Evolutionary conservation across 1,140 invertebrate species (phyloP), one percentile per base, ranked within the genome.

Genomic region (Schlechtendalia chinensis): DNA sequence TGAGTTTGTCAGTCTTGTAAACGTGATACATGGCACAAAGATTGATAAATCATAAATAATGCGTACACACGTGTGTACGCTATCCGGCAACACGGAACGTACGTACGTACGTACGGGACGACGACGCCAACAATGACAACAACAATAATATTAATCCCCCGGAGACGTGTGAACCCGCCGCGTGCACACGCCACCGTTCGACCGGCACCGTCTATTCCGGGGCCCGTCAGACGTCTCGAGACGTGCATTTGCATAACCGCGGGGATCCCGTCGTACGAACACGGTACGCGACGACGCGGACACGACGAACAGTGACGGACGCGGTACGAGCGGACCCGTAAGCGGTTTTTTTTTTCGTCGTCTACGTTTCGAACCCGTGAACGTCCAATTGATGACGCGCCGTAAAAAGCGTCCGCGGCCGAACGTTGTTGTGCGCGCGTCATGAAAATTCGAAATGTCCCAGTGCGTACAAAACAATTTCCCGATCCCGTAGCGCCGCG

Each of bases 1-100:
- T 12, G 75, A 59, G 53, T 79, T 79, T 79, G 58, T 79, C 75
- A 79, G 58, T 79, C 56, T 79, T 79, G 75, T 79, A 79, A 79
- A 79, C 54, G 75, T 63, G 32, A 63, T 27, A 47, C 75, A 79
- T 79, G 17, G 75, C 75, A 79, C 75, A 79, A 79, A n/a, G 75
- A 79, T 79, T 79, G 75, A 79, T 79, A 79, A 79, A 79, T 63
- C 63, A 61, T 32, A 19, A n/a, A 1, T 10, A 17, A 12, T 39
- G 5, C n/a, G 32, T 65, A 2, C 32, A n/a, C 17, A 39, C 32
- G 32, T 11, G n/a, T 45, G 39, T 5, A 29, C 29, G 29, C 29
- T 16, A 32, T 65, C n/a, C 8, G 39, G 39, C 29, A 67, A 67
- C 32, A 69, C 67, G 14, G 65, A 69, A 50, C n/a, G n/a, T n/a